phyloP scores from a whole-genome alignment of 2,797 vertebrate species.

The Mionectes olivaceus region DNA sequence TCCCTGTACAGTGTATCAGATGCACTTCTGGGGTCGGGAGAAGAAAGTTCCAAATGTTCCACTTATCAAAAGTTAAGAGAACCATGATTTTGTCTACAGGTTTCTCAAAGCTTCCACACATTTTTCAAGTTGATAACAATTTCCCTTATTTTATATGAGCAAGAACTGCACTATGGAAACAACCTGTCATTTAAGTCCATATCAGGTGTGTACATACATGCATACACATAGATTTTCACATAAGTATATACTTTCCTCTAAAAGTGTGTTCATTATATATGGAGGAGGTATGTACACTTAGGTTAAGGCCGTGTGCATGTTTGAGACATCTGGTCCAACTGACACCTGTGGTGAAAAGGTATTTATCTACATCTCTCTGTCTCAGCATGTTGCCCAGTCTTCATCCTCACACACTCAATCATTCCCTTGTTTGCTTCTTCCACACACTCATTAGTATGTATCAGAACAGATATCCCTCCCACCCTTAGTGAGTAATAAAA shows the following conservation, averaged over 20 bases:
- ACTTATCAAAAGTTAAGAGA: slow-evolving; percentile 7
- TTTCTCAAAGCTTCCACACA: not conserved
- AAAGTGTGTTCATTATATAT: not conserved
- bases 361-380: not conserved
- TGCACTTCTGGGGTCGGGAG: slow-evolving; percentile 43
- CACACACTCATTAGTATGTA: not conserved
- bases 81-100: not conserved
- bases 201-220: not conserved
- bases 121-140: not conserved
- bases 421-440: not conserved
- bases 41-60: slow-evolving; percentile 46
- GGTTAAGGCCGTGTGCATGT: not conserved
- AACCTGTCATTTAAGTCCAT: not conserved
- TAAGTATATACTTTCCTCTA: not conserved
- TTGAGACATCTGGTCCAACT: not conserved
- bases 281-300: not conserved
- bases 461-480: not conserved
- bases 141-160: not conserved
- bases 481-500: not conserved
- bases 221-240: not conserved
- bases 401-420: not conserved
- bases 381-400: not conserved
- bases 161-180: not conserved
- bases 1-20: slow-evolving; percentile 70
- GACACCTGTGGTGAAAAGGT: not conserved